phyloP scores from a whole-genome alignment of 1,140 invertebrate species.

The Periplaneta americana region DNA sequence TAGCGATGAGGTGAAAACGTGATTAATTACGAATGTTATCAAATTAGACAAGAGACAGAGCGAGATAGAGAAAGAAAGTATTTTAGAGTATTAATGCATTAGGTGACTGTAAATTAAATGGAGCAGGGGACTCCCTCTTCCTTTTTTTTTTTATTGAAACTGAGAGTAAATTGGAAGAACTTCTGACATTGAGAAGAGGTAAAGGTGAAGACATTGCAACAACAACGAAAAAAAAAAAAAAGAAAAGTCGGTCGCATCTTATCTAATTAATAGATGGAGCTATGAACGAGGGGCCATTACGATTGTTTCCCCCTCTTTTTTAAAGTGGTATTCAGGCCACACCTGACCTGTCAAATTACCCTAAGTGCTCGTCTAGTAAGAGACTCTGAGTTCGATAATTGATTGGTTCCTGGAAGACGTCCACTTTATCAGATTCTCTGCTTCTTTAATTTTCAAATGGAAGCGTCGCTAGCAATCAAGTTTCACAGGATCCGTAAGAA shows the following conservation, averaged over 20 bases:
- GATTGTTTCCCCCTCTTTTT: background rate
- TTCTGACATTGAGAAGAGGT: background rate
- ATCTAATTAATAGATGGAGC: background rate
- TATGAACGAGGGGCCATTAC: background rate
- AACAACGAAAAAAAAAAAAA: background rate
- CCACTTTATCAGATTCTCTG: no score
- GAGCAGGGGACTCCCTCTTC: background rate
- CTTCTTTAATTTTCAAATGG: no score
- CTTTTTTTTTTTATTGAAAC: slow-evolving; percentile 7
- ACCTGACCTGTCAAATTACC: background rate
- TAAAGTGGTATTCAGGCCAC: background rate
- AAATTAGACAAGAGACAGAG: background rate
- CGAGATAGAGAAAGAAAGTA: slow-evolving; percentile 2
- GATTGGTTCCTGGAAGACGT: no score
- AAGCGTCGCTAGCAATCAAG: no score
- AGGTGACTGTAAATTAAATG: slow-evolving; percentile 10
- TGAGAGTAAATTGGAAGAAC: slow-evolving; percentile 2
- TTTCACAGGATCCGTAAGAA: no score
- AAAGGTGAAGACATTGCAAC: background rate
- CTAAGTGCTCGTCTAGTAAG: background rate
- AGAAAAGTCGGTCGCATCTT: background rate
- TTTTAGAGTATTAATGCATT: slow-evolving; percentile 12
- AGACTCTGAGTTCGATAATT: background rate
- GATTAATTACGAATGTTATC: slow-evolving; percentile 12
- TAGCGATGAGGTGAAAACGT: slow-evolving; percentile 12